These are phyloP conservation scores for Lepidocyrtinus sp. DNA, from an alignment of 2,888 invertebrate species.

Conservation along the genomic window DNA sequence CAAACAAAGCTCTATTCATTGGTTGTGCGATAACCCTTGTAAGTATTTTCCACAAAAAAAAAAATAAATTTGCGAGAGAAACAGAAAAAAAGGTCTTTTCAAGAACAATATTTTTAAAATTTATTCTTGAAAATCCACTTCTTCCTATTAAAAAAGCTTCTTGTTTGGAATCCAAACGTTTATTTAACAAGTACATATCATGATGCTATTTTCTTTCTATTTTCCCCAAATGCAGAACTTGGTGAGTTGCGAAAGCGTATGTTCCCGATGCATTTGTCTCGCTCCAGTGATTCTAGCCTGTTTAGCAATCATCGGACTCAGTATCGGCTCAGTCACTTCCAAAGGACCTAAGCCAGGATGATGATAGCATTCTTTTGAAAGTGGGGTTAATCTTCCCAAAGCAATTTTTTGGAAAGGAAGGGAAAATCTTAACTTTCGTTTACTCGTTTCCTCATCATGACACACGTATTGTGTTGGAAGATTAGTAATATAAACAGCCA, in stretches of 20 bases:
- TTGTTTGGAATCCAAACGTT: neutral
- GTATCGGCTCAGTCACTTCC: constrained; percentile 55
- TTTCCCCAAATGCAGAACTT: constrained; percentile 60
- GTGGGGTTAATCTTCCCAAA: constrained; percentile 35
- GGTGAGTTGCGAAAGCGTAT: constrained; percentile 69
- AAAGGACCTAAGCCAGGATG: constrained; percentile 47
- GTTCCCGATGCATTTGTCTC: constrained; percentile 69
- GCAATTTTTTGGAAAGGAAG: neutral
- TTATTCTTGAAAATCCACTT: neutral
- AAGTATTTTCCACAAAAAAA: constrained; percentile 52
- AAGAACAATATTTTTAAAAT: neutral
- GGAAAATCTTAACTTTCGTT: neutral
- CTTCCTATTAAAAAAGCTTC: neutral
- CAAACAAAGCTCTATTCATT: constrained; percentile 70
- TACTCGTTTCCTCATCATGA: neutral
- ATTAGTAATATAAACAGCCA: neutral
- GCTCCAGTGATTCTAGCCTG: constrained; percentile 68
- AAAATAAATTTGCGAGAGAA: too few relatives aligned
- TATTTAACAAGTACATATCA: too few relatives aligned
- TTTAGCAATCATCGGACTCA: constrained; percentile 68
- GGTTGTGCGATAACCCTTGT: constrained; percentile 69
- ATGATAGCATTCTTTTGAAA: constrained; percentile 20
- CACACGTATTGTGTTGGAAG: neutral
- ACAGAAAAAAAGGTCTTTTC: neutral
- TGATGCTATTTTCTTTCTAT: constrained; percentile 27